Percentiles rank a stretch among this genome's conserved stretches.
These are phyloP conservation scores for Andrena hattorfiana DNA, from an alignment of 2,888 invertebrate species.

Conservation along the genomic window DNA sequence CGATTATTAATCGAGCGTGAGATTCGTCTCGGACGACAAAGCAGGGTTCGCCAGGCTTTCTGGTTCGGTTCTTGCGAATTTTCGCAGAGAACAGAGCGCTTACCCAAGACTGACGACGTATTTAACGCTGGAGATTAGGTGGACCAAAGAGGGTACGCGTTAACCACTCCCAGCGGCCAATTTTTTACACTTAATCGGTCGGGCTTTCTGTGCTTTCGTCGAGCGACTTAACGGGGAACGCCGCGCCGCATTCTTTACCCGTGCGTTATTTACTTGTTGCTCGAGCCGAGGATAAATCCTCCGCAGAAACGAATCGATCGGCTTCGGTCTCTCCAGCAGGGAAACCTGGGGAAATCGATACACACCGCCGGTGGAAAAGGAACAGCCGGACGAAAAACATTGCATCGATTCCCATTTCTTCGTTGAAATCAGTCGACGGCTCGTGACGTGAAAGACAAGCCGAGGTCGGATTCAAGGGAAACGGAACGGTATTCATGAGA, in stretches of 20 bases:
- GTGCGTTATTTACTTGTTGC: neutral
- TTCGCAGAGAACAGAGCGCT: conserved; percentile 39
- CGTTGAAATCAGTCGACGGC: conserved; percentile 10
- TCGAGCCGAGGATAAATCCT: neutral
- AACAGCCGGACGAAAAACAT: neutral
- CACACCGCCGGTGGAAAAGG: neutral
- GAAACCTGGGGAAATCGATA: conserved; percentile 1
- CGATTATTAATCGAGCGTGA: conserved; percentile 70
- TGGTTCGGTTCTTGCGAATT: conserved; percentile 28
- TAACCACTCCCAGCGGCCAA: conserved; percentile 38
- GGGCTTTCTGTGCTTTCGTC: conserved; percentile 25
- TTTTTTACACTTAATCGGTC: conserved; percentile 51
- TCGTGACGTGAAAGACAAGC: conserved; percentile 23
- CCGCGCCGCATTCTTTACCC: neutral
- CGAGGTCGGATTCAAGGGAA: conserved; percentile 7
- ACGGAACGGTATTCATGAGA: conserved; percentile 52
- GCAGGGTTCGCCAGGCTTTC: conserved; percentile 20
- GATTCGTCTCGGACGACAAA: conserved; percentile 55
- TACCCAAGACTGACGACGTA: conserved; percentile 40
- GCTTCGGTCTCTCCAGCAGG: neutral
- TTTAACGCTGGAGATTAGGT: conserved; percentile 59
- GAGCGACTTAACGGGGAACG: conserved; percentile 18
- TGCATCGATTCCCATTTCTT: conserved; percentile 5
- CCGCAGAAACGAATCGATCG: too few relatives aligned
- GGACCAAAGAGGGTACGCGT: conserved; percentile 45